phyloP scores from a whole-genome alignment of 1,140 invertebrate genomes.

The Tetragnatha versicolor region DNA sequence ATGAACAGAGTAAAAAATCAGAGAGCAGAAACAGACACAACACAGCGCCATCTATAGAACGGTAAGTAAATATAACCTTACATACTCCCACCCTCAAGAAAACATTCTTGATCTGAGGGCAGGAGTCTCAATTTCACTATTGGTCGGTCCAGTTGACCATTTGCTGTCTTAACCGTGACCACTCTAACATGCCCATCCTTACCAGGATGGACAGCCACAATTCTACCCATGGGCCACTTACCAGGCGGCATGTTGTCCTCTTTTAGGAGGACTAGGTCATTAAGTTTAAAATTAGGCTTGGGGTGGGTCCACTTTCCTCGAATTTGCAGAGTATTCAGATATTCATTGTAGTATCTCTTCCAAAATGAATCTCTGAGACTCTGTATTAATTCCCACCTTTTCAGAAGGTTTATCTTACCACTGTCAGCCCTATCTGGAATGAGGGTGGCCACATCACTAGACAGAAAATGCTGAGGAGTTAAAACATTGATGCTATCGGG shows the following conservation, averaged over 20 bases:
- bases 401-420: neutral
- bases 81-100: no score
- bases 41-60: no score
- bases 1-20: no score
- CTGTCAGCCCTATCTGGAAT: neutral
- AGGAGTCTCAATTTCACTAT: no score
- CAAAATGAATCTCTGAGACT: neutral
- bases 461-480: constrained; percentile 7
- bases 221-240: neutral
- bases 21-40: no score
- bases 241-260: neutral
- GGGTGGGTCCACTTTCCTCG: neutral
- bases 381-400: neutral
- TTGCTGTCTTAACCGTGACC: neutral
- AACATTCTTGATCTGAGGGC: no score
- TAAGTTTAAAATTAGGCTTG: neutral
- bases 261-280: neutral
- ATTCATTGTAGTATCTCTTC: no score
- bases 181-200: neutral
- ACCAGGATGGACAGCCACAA: neutral
- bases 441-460: neutral
- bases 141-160: neutral
- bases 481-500: neutral
- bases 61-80: no score
- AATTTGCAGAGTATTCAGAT: neutral